Base-by-base conservation (phyloP, 2,113 vertebrate species). In the Hippolais icterina region DNA sequence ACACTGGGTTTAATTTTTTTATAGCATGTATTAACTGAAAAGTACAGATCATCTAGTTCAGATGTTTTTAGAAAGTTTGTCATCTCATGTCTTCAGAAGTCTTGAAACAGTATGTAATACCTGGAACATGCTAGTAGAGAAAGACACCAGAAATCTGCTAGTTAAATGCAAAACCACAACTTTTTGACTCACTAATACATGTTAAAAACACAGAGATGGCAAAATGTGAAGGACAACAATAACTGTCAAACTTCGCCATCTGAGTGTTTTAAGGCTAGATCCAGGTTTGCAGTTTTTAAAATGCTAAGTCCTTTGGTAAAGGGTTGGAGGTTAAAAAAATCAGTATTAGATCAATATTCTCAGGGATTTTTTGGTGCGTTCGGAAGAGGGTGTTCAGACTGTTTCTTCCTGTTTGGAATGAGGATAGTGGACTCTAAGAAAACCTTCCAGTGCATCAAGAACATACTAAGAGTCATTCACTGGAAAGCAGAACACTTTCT, bases 221-320 rank as follows among this genome's bases (percentile, higher is more conserved):
- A 94, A 92, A 95, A 92, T 60, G 28, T 86, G 80, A 93, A 83
- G 75, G 76, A 57, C 68, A 86, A 29, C 59, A 93, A 70, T 89
- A 90, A 56, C 64, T 60, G 27, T 64, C 5, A 15, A 64, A 72
- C 31, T 83, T 83, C 83, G 50, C 72, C 72, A 77, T 81, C 87
- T 93, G 64, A 72, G 50, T 63, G 28, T 89, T 95, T 92, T 86
- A 72, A 64, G 77, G 39, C 60, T 95, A 50, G 63, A 92, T 88
- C 66, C 88, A 93, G 29, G 47, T 83, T 95, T 83, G 52, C 23
- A 53, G 41, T 71, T 95, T 84, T 86, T 72, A 54, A 90, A 80
- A 88, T 90, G 50, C 42, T 65, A 80, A 85, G 83, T 88, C 50
- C n/a, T 88, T 93, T 95, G 71, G 54, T 70, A 87, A 89, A 84